Evolutionary conservation across 2,888 invertebrate genomes (phyloP), one percentile per base, ranked within the genome.

Genomic region (Heteromurus nitidus): DNA sequence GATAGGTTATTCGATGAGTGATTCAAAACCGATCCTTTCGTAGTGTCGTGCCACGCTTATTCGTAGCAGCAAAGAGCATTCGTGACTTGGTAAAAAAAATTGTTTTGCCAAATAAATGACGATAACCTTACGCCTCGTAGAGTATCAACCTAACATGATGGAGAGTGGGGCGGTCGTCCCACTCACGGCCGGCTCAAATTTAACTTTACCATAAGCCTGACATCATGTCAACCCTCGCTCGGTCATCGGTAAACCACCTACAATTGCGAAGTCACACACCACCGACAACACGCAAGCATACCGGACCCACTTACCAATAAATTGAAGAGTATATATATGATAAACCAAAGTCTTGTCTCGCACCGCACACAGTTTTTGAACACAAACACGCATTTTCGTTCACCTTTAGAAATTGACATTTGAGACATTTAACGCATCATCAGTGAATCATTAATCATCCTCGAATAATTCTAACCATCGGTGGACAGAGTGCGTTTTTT

Each of bases 201-300:
- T 73, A 31, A 73, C 18, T 44, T 18, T 53, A 22, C 64, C 42
- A 16, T 42, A 22, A 50, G 31, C 13, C 62, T 55, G 55, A 74
- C 74, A 65, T 65, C 65, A 74, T 74, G 74, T 74, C 74, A 74
- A 74, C 74, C 74, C 42, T 64, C 74, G 55, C 65, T 28, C 70
- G 60, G 30, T 1, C 53, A 30, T 11, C 7, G 26, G 1, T 11
- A 26, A 64, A 28, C 74, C 65, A 65, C 74, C 74, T 74, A 65
- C 65, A 28, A 65, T 16, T 58, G 3, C 20, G 11, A 22, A 20
- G 26, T 50, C 50, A n/a, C 50, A n/a, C 50, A 22, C 3, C 47
- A n/a, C n/a, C n/a, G n/a, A 13, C 24, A 26, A 55, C 55, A 55
- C 55, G 55, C 55, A 55, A 55, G 1, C 62, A 26, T 28, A 31